Percentiles rank a stretch among this genome's conserved stretches.
Conservation (phyloP, 2,888 invertebrate genomes). For the Peribatodes rhomboidaria region DNA sequence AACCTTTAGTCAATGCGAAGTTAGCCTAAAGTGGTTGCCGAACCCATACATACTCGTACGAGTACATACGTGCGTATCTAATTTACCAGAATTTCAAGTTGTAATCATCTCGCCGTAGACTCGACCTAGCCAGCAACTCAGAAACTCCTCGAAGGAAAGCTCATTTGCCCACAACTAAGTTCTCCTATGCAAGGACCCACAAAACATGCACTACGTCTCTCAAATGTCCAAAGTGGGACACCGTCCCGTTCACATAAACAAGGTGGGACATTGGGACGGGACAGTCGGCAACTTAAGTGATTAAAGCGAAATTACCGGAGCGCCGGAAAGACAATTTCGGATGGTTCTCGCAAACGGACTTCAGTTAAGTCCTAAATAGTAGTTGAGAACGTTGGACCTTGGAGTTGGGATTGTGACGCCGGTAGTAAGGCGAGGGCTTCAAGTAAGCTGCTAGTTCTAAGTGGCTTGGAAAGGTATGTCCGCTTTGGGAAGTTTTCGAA, state of each 20-base stretch:
- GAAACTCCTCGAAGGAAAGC: not conserved
- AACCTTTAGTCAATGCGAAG: no score
- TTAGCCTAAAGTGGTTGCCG: no score
- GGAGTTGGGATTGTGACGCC: conserved; percentile 9
- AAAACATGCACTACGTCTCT: conserved; percentile 30
- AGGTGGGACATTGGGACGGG: conserved; percentile 29
- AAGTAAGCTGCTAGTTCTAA: not conserved
- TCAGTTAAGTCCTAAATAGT: conserved; percentile 29
- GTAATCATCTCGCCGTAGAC: no score
- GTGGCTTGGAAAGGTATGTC: not conserved
- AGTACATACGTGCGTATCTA: no score
- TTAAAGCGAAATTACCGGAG: conserved; percentile 40
- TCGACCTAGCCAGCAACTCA: not conserved
- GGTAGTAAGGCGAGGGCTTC: conserved; percentile 7
- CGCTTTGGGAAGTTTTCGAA: not conserved
- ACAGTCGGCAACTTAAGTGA: conserved; percentile 45
- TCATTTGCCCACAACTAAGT: conserved; percentile 15
- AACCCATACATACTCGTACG: no score
- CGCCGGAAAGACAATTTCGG: conserved; percentile 37
- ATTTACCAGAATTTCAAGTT: no score
- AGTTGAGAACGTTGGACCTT: conserved; percentile 33
- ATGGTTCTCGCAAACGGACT: conserved; percentile 31
- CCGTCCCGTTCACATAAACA: conserved; percentile 35
- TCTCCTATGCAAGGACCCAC: conserved; percentile 23
- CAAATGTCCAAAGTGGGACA: conserved; percentile 25